Conservation (phyloP, 2,113 vertebrate genomes). For the Muntiacus muntjak region DNA sequence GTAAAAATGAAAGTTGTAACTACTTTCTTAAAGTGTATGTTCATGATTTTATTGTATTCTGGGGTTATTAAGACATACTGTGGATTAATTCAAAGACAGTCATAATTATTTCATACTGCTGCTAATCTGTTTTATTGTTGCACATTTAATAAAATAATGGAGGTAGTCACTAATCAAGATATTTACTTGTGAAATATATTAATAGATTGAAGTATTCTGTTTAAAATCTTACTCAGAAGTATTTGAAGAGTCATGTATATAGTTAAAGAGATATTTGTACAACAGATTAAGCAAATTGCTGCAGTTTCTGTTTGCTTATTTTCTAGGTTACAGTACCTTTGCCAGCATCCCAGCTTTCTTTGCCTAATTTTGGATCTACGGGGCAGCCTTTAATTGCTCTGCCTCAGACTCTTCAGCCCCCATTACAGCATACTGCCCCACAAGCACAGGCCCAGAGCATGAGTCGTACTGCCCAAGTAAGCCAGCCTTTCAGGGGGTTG, state of each 20-base stretch:
- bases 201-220: background rate
- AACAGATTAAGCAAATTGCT: background rate
- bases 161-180: background rate
- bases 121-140: background rate
- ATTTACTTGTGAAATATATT: background rate
- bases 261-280: background rate
- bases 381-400: slow-evolving; percentile 95
- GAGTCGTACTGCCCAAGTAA: slow-evolving; percentile 89
- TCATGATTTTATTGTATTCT: background rate
- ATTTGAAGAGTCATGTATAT: background rate
- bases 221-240: background rate
- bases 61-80: background rate
- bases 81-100: background rate
- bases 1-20: background rate
- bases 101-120: background rate
- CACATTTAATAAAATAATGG: background rate
- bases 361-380: slow-evolving; percentile 94
- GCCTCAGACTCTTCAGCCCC: slow-evolving; percentile 88
- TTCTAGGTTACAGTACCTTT: slow-evolving; percentile 91
- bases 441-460: slow-evolving; percentile 91
- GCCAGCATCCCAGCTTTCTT: slow-evolving; percentile 92
- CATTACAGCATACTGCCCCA: slow-evolving; percentile 87
- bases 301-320: slow-evolving; percentile 30
- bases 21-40: background rate
- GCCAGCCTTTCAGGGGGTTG: slow-evolving; percentile 91